Percentiles rank a stretch among this genome's conserved stretches.
phyloP scores from a whole-genome alignment of 2,888 invertebrate species.

The Agonopterix heracliana region DNA sequence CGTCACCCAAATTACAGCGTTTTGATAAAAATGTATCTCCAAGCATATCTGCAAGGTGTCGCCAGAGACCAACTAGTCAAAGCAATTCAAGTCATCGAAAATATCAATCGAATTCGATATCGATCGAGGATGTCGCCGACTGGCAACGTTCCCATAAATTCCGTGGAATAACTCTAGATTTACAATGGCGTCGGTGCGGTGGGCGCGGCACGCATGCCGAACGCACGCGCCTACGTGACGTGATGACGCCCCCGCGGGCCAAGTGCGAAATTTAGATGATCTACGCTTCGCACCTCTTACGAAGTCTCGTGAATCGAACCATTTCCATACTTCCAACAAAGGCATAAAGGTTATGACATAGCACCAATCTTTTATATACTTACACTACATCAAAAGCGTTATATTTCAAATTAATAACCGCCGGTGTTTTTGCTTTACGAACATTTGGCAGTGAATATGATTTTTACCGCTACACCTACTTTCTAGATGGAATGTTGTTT shows the following conservation, averaged over 20 bases:
- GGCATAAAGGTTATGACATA: too few species aligned
- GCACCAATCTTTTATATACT: neutral
- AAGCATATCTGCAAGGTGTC: too few species aligned
- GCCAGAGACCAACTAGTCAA: too few species aligned
- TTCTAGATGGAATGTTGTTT: neutral
- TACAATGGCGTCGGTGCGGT: conserved; percentile 43
- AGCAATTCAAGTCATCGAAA: neutral
- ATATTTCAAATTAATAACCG: neutral
- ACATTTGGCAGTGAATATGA: conserved; percentile 3
- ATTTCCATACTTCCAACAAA: too few species aligned
- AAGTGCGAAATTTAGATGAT: conserved; percentile 12
- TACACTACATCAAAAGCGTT: neutral
- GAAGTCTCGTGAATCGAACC: too few species aligned
- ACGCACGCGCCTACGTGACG: conserved; percentile 46
- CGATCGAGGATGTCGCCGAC: conserved; percentile 39
- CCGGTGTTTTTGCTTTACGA: neutral
- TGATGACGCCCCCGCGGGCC: neutral
- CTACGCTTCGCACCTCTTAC: neutral
- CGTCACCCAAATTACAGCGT: too few species aligned
- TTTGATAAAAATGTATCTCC: too few species aligned
- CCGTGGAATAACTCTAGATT: conserved; percentile 37
- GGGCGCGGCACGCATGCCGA: conserved; percentile 42
- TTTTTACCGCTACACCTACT: neutral
- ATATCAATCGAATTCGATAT: conserved; percentile 26
- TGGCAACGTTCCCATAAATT: conserved; percentile 51